Conservation (phyloP, 2,888 invertebrate species). For the Callimorpha dominula region DNA sequence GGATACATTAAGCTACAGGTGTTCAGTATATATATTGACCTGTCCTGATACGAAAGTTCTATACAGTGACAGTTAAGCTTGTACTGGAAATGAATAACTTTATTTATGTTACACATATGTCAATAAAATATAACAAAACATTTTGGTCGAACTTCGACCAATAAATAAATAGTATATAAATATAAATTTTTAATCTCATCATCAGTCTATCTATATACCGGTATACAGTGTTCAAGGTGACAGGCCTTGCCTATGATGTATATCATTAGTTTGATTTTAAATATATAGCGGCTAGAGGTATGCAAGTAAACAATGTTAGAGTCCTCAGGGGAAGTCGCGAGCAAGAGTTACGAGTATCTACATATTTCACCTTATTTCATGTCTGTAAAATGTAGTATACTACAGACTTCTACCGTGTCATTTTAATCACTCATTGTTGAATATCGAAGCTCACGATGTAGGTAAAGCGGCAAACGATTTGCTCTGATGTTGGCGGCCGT, state of each 20-base stretch:
- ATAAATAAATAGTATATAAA: no score
- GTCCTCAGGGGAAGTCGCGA: not conserved
- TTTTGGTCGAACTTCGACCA: no score
- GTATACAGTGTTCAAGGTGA: no score
- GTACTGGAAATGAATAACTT: no score
- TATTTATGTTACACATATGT: no score
- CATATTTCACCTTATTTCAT: slow-evolving; percentile 4
- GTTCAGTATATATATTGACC: no score
- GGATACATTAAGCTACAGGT: no score
- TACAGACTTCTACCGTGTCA: not conserved
- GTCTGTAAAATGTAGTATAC: slow-evolving; percentile 2
- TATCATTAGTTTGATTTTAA: not conserved
- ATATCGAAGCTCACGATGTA: not conserved
- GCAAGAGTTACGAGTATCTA: not conserved
- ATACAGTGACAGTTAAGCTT: no score
- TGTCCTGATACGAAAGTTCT: no score
- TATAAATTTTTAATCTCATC: no score
- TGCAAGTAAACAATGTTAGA: not conserved
- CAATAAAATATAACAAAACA: no score
- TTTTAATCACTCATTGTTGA: slow-evolving; percentile 9
- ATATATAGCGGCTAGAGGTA: not conserved
- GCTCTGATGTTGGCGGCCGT: not conserved
- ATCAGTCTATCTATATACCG: no score
- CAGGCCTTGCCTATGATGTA: not conserved
- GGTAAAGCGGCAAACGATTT: not conserved